Conservation (phyloP, 2,888 invertebrate species). For the Bedellia somnulentella region DNA sequence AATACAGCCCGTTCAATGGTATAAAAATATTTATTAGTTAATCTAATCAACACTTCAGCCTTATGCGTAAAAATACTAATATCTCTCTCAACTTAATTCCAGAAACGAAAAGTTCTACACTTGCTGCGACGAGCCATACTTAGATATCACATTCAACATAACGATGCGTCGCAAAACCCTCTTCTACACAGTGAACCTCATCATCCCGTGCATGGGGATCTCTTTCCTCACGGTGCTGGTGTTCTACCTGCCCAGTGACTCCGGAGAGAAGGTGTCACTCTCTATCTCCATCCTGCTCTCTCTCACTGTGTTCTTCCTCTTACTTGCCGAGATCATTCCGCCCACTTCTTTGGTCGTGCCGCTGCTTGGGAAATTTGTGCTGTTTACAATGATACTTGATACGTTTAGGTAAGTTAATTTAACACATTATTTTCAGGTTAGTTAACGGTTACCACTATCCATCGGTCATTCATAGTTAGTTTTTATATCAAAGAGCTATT, state of each 20-base stretch:
- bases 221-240: conserved; percentile 95
- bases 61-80: too few species aligned
- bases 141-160: conserved; percentile 97
- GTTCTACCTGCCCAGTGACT: conserved; percentile 96
- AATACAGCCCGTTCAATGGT: too few species aligned
- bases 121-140: conserved; percentile 95
- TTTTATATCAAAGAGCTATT: too few species aligned
- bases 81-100: too few species aligned
- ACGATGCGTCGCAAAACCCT: conserved; percentile 94
- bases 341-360: conserved; percentile 93
- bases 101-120: conserved; percentile 94
- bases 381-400: conserved; percentile 95
- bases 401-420: conserved; percentile 88
- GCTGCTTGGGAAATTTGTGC: conserved; percentile 89
- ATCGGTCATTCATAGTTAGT: too few species aligned
- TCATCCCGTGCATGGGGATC: conserved; percentile 96
- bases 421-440: too few species aligned
- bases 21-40: too few species aligned
- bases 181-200: conserved; percentile 95
- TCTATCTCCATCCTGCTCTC: conserved; percentile 94
- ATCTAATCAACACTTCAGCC: too few species aligned
- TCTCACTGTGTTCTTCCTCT: conserved; percentile 94
- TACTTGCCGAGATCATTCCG: conserved; percentile 64
- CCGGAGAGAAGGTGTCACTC: conserved; percentile 97
- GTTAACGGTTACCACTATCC: too few species aligned